Evolutionary conservation across 2,797 vertebrate genomes (phyloP), one percentile per base, ranked within the genome.

Genomic region (Phyllotis vaccarum): DNA sequence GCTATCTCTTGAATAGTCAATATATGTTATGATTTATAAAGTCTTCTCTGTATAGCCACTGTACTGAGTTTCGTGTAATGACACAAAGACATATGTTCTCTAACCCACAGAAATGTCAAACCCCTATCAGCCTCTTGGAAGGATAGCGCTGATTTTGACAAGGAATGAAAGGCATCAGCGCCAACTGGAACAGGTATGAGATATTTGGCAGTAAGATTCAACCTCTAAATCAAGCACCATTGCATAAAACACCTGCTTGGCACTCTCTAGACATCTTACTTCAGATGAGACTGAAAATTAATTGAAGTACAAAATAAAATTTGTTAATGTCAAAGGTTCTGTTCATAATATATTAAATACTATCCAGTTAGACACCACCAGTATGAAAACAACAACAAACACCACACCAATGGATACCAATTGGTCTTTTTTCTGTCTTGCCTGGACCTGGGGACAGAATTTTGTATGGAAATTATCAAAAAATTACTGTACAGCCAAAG

Each of bases 301-400:
- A 97, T 92, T 96, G 85, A 95, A 92, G 34, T 85, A 85, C 72
- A 92, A 66, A 86, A 95, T 92, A 89, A 96, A 96, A 95, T 95
- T 87, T 95, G 62, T 62, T 83, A 70, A 92, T 66, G 62, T 54
- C 93, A 96, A 87, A 93, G 83, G 56, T 89, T 83, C 76, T 81
- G 60, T 90, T 96, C 24, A 43, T 68, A 88, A 85, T 27, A 74
- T 68, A 95, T 87, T 91, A 91, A 87, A 94, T 68, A 66, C 14
- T 40, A 78, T 56, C 81, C 1, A 93, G 46, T 34, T 22, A 83
- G 46, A 3, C 24, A 68, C 4, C 70, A 94, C 95, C 70, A 89
- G 2, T 90, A 29, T 0, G 13, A 46, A 95, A 75, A 70, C 46
- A 70, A n/a, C 93, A 43, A 81, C 49, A 81, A 72, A 86, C 1